Conservation (phyloP, 2,113 vertebrate species). For the Orientallactaga bullata region DNA sequence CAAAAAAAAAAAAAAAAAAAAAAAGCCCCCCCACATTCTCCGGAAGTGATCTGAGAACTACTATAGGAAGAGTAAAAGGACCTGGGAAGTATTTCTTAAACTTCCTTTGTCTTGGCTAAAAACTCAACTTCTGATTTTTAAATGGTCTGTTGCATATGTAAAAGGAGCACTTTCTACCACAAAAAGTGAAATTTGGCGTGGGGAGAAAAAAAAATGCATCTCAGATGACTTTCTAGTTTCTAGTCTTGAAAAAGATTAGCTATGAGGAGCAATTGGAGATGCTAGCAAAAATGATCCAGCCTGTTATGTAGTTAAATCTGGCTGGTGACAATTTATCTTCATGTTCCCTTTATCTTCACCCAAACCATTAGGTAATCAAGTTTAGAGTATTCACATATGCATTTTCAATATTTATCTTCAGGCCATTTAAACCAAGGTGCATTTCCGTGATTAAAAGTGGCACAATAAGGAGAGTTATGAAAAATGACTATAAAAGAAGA, state of each 20-base stretch:
- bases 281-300: slow-evolving; percentile 46
- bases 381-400: slow-evolving; percentile 77
- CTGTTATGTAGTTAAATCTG: slow-evolving; percentile 71
- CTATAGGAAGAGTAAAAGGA: background rate
- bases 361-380: slow-evolving; percentile 83
- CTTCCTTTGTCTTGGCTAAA: slow-evolving; percentile 33
- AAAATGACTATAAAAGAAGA: slow-evolving; percentile 80
- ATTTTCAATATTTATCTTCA: slow-evolving; percentile 83
- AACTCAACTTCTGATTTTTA: slow-evolving; percentile 52
- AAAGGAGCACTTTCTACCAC: background rate
- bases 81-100: slow-evolving; percentile 15
- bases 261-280: background rate
- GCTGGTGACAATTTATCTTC: slow-evolving; percentile 76
- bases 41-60: background rate
- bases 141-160: background rate
- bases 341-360: slow-evolving; percentile 77
- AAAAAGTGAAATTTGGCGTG: slow-evolving; percentile 51
- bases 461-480: slow-evolving; percentile 78
- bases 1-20: too few relatives aligned
- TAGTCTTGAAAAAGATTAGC: slow-evolving; percentile 1
- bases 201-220: slow-evolving; percentile 14
- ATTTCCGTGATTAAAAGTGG: slow-evolving; percentile 81
- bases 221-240: slow-evolving; percentile 40
- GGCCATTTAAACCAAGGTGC: slow-evolving; percentile 84
- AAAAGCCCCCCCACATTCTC: too few relatives aligned